These are phyloP conservation scores for Marmota flaviventris DNA, from an alignment of 2,113 vertebrate genomes.

Conservation along the genomic window DNA sequence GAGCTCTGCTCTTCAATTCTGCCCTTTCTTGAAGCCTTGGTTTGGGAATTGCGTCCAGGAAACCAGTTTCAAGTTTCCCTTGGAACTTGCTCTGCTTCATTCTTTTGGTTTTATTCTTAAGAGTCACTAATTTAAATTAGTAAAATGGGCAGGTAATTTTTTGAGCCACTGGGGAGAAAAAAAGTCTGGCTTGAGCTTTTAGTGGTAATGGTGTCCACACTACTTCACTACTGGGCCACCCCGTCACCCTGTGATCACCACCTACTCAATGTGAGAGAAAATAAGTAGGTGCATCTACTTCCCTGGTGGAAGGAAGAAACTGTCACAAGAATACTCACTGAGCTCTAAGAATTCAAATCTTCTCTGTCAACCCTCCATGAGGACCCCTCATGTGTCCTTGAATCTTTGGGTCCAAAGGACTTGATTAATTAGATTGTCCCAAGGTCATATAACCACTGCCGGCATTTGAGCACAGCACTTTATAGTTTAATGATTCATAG, in stretches of 20 bases:
- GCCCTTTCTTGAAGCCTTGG: not conserved
- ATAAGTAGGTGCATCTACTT: not conserved
- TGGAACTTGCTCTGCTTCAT: not conserved
- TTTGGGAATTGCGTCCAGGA: not conserved
- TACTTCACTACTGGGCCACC: not conserved
- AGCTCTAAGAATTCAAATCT: too few species aligned
- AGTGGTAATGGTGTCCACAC: not conserved
- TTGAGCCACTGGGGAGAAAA: not conserved
- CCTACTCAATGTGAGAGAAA: not conserved
- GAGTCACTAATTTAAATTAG: not conserved
- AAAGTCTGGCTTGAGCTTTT: not conserved
- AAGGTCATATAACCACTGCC: not conserved
- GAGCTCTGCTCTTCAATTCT: not conserved
- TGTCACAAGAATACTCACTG: not conserved
- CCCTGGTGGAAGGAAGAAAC: not conserved
- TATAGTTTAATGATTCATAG: not conserved
- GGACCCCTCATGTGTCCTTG: not conserved
- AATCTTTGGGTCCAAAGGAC: not conserved
- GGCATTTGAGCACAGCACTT: not conserved
- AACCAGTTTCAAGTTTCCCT: not conserved
- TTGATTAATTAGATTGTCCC: not conserved
- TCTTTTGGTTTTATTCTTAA: not conserved
- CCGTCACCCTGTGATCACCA: too few species aligned
- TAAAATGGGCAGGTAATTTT: not conserved
- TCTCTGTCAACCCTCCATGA: not conserved